A percentile compares a stretch with the other conserved stretches of the same genome.
phyloP scores from a whole-genome alignment of 2,113 vertebrate genomes.

The Indicator indicator region DNA sequence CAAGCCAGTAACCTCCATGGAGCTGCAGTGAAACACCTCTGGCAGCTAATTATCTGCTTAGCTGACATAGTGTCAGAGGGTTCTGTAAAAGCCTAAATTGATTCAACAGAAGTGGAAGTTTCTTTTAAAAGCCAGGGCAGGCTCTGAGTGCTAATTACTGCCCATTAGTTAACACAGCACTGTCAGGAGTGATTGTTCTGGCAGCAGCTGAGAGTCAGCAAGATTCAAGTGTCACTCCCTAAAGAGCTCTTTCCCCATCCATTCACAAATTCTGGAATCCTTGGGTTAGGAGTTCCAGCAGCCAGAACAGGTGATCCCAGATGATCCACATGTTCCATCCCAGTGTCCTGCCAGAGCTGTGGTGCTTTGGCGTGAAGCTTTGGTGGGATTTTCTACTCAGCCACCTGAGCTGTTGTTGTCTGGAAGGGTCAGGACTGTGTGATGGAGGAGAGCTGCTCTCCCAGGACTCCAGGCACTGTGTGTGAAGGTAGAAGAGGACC shows the following conservation, averaged over 20 bases:
- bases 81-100: not conserved
- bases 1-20: not conserved
- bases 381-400: not conserved
- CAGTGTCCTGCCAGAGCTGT: not conserved
- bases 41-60: constrained; percentile 45
- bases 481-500: not conserved
- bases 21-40: not conserved
- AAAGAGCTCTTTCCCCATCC: not conserved
- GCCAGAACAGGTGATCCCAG: not conserved
- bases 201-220: not conserved
- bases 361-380: not conserved
- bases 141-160: constrained; percentile 12
- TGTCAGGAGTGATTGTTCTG: constrained; percentile 1
- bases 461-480: too few species aligned
- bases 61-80: constrained; percentile 7
- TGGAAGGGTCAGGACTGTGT: accelerated
- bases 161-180: constrained; percentile 2
- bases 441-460: not conserved
- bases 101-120: constrained; percentile 26
- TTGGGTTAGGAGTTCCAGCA: not conserved
- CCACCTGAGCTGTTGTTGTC: not conserved
- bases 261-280: not conserved
- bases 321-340: accelerated
- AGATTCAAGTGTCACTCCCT: not conserved
- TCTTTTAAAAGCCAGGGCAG: constrained; percentile 13